Percentiles rank a stretch among this genome's conserved stretches.
Evolutionary conservation across 2,888 invertebrate genomes (phyloP).

Genomic region (Tetropium fuscum): DNA sequence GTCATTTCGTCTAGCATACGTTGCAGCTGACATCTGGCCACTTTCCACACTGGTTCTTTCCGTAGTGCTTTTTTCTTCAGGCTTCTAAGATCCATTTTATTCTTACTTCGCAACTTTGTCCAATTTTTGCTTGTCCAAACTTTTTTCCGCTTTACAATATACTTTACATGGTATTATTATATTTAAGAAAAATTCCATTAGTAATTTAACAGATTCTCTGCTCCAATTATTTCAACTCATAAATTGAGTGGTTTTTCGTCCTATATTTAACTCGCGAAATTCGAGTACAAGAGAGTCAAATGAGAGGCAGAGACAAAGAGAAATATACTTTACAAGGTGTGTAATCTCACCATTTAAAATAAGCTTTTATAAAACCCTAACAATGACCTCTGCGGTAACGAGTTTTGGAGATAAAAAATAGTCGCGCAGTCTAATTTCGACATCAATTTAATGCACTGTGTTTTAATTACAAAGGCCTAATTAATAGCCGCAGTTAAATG

Average conservation of each 20-base stretch:
- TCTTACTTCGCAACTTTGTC: too few species aligned
- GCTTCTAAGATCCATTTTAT: too few species aligned
- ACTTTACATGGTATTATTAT: too few species aligned
- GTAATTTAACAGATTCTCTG: slow-evolving; percentile 2
- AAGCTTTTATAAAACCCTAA: slow-evolving; percentile 8
- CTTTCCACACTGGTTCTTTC: too few species aligned
- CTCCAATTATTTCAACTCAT: neutral
- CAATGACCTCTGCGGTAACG: slow-evolving; percentile 11
- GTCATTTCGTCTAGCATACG: too few species aligned
- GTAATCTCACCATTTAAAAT: slow-evolving; percentile 17
- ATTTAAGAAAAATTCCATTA: neutral
- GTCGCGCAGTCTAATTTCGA: neutral
- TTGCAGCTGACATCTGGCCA: too few species aligned
- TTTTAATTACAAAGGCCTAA: slow-evolving; percentile 19
- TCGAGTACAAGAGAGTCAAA: neutral
- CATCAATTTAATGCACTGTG: slow-evolving; percentile 15
- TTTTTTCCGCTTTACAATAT: too few species aligned
- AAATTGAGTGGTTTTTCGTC: neutral
- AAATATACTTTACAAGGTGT: slow-evolving; percentile 14
- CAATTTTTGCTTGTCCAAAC: too few species aligned
- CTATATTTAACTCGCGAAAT: slow-evolving; percentile 3
- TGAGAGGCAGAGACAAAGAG: neutral
- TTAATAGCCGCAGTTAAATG: slow-evolving; percentile 8
- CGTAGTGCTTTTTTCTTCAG: too few species aligned
- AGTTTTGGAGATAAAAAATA: slow-evolving; percentile 18